Evolutionary conservation across 2,888 invertebrate species (phyloP).

Genomic region (Epiperipatus broadwayi): DNA sequence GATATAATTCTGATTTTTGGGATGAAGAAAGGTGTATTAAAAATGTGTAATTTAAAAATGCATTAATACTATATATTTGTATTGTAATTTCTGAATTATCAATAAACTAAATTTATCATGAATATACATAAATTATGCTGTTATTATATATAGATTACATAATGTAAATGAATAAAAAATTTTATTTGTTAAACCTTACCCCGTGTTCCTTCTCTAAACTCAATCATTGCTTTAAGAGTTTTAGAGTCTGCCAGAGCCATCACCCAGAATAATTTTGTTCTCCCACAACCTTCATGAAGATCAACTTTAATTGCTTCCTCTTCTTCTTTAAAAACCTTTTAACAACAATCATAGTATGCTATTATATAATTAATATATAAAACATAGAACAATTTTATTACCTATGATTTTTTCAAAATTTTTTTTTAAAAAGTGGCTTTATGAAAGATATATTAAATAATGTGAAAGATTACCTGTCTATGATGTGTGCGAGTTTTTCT

Average conservation of each 20-base stretch:
- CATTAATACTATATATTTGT: too few species aligned
- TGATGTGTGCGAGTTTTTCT: constrained; percentile 64
- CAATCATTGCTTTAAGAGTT: constrained; percentile 57
- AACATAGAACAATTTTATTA: not conserved
- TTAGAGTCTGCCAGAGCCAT: constrained; percentile 76
- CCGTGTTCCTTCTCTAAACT: constrained; percentile 54
- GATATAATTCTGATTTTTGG: too few species aligned
- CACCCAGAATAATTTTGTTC: constrained; percentile 87
- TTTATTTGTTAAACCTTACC: constrained; percentile 8
- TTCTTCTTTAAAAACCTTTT: constrained; percentile 78
- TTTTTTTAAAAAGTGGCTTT: too few species aligned
- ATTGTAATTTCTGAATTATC: too few species aligned
- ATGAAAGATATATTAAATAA: too few species aligned
- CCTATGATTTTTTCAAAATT: too few species aligned
- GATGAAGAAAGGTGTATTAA: too few species aligned
- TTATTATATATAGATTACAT: too few species aligned
- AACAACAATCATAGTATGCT: constrained; percentile 14
- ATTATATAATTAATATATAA: not conserved
- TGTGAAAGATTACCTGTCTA: constrained; percentile 51
- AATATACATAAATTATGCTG: too few species aligned
- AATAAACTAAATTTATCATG: too few species aligned
- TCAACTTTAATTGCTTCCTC: constrained; percentile 89
- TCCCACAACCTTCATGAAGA: constrained; percentile 81
- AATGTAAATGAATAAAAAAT: too few species aligned
- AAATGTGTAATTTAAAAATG: too few species aligned